Conservation (phyloP, 1,140 invertebrate genomes). For the Ephestia elutella region DNA sequence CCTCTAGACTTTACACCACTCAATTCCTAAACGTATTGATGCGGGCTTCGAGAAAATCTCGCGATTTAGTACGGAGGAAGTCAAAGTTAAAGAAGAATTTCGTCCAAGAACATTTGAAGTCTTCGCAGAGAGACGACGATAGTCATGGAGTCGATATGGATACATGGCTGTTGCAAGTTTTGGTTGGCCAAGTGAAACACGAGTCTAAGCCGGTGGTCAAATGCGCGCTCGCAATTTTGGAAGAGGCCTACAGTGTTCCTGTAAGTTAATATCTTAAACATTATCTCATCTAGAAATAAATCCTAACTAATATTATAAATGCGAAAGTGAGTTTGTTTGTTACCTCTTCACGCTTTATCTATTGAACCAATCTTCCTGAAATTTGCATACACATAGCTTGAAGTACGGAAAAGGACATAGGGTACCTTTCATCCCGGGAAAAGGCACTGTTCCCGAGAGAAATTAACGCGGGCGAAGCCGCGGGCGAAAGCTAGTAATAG, state of each 20-base stretch:
- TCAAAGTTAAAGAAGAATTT: conserved; percentile 58
- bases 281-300: too few relatives aligned
- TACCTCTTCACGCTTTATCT: too few relatives aligned
- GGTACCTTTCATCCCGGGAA: too few relatives aligned
- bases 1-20: conserved; percentile 90
- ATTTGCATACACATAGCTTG: too few relatives aligned
- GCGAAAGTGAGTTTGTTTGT: too few relatives aligned
- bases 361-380: too few relatives aligned
- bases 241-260: conserved; percentile 92
- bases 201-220: conserved; percentile 83
- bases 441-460: too few relatives aligned
- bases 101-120: conserved; percentile 41
- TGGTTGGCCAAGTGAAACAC: conserved; percentile 89
- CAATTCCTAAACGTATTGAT: conserved; percentile 91
- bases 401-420: too few relatives aligned
- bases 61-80: conserved; percentile 58
- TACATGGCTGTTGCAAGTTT: conserved; percentile 87
- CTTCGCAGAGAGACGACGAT: conserved; percentile 35
- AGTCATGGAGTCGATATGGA: conserved; percentile 74
- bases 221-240: conserved; percentile 87
- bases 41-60: conserved; percentile 78
- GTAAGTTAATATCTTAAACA: conserved; percentile 60
- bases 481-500: too few relatives aligned
- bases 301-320: too few relatives aligned
- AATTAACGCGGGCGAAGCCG: too few relatives aligned